Base-by-base conservation (phyloP, 2,113 vertebrate species). In the Camelus bactrianus region DNA sequence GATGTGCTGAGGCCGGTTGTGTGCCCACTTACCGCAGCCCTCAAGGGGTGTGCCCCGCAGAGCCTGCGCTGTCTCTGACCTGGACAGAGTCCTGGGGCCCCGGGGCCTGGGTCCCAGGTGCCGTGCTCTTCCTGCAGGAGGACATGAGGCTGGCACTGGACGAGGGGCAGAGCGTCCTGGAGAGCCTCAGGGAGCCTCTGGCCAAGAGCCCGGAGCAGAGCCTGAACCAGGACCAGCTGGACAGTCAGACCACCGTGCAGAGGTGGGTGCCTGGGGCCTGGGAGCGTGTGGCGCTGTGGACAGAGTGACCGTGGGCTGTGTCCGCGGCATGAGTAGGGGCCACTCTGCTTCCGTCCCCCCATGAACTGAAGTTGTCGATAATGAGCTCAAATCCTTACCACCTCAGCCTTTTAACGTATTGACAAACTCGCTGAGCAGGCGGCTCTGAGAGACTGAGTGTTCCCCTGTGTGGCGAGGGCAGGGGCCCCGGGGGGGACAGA, bases 191-290 rank as follows among this genome's bases (percentile, higher is more conserved):
- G 54, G 99, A 99, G 93, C 99, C 99, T 0, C 96, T 99, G 82
- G 96, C 97, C 32, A 98, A 98, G 96, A 98, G 99, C 93, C 98
- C 99, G 0, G 99, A 99, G 70, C 99, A 99, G 98, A 99, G 98
- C 97, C 98, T 99, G 98, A 99, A 99, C 98, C 99, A 99, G 97
- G 99, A 99, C 91, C 99, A 99, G 95, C 97, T 99, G 96, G 99
- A 99, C 98, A 99, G 99, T 97, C 98, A 99, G 96, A 99, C 98
- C 50, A 99, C 99, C 0, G 99, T 99, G 86, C 99, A 99, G 97
- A 99, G 99, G 99, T 99, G 89, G 38, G 38, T 42, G 38, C 38
- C 38, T 42, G 38, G 38, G 38, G 38, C 38, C 38, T 42, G 38
- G 38, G 38, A 42, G 38, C 38, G 5, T 42, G 38, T 42, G 38